These are phyloP conservation scores for Portevinia maculata DNA, from an alignment of 2,888 invertebrate species.

Conservation along the genomic window DNA sequence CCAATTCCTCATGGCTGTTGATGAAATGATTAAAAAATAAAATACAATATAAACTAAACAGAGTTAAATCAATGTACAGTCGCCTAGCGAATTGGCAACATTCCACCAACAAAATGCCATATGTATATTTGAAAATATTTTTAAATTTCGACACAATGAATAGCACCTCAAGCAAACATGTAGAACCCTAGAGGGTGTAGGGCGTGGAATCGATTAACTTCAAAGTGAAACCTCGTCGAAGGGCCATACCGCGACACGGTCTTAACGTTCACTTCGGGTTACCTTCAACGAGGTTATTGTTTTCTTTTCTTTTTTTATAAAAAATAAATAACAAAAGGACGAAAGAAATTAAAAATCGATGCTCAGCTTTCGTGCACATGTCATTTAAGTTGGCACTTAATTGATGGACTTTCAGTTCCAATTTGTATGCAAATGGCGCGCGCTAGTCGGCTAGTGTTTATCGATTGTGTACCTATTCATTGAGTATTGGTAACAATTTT, in stretches of 20 bases:
- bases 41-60: slow-evolving; percentile 6
- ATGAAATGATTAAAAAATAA: slow-evolving; percentile 12
- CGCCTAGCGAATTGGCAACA: slow-evolving; percentile 36
- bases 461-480: slow-evolving; percentile 64
- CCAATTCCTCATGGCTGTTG: slow-evolving; percentile 48
- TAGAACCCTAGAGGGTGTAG: not conserved
- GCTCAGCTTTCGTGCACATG: slow-evolving; percentile 46
- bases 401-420: slow-evolving; percentile 56
- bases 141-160: slow-evolving; percentile 40
- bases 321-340: slow-evolving; percentile 12
- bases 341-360: slow-evolving; percentile 60
- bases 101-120: slow-evolving; percentile 53
- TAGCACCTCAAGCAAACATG: slow-evolving; percentile 19
- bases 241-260: slow-evolving; percentile 26
- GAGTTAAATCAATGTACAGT: slow-evolving; percentile 41
- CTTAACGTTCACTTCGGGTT: slow-evolving; percentile 14
- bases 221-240: slow-evolving; percentile 38
- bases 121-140: slow-evolving; percentile 40
- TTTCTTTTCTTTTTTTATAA: not conserved
- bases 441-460: slow-evolving; percentile 29
- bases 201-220: slow-evolving; percentile 52
- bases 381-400: slow-evolving; percentile 63
- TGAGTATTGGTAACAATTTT: slow-evolving; percentile 73
- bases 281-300: slow-evolving; percentile 53
- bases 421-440: slow-evolving; percentile 50